phyloP scores from a whole-genome alignment of 2,113 vertebrate species.

The Arenaria interpres region DNA sequence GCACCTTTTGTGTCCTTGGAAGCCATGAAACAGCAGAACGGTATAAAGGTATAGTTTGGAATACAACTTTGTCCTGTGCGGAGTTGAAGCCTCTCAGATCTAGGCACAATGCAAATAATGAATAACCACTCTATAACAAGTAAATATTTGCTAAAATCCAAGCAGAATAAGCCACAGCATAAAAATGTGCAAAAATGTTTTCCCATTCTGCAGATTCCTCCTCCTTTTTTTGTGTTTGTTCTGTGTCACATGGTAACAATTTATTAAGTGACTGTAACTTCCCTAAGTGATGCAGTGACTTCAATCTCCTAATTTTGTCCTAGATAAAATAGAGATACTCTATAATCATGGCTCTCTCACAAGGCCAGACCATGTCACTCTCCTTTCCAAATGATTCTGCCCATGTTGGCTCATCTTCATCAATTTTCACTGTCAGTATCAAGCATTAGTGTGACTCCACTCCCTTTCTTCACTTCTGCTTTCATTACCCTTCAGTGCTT shows the following conservation, averaged over 20 bases:
- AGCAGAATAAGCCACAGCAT: neutral
- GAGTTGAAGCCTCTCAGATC: neutral
- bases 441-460: neutral
- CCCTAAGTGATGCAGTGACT: neutral
- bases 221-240: neutral
- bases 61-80: neutral
- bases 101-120: neutral
- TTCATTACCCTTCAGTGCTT: neutral
- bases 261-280: neutral
- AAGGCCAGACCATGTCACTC: neutral
- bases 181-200: neutral
- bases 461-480: neutral
- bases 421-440: neutral
- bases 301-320: neutral
- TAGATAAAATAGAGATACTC: neutral
- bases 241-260: neutral
- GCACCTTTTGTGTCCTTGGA: neutral
- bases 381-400: neutral
- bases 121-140: neutral
- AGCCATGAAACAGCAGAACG: neutral
- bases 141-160: neutral
- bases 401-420: neutral
- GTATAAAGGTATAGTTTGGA: neutral
- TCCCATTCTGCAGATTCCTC: neutral
- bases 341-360: neutral